These are phyloP conservation scores for Notechis scutatus DNA, from an alignment of 2,113 vertebrate genomes.

Conservation along the genomic window DNA sequence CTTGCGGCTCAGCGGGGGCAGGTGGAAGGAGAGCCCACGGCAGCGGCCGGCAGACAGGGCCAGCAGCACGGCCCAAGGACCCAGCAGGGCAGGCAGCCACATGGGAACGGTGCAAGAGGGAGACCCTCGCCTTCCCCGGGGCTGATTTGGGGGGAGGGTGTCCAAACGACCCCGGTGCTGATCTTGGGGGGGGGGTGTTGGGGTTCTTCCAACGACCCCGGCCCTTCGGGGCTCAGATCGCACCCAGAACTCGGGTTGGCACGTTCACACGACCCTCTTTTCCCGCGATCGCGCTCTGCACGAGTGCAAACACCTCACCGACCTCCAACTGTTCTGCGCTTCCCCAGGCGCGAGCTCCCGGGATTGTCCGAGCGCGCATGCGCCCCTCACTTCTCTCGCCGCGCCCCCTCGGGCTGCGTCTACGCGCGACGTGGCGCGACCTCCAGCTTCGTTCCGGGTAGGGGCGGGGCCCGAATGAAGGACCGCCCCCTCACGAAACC, in stretches of 20 bases:
- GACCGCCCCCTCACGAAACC: neutral
- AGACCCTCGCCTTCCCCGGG: neutral
- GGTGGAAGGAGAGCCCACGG: constrained; percentile 45
- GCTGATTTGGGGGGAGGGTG: neutral
- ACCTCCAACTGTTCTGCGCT: neutral
- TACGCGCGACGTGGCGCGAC: constrained; percentile 11
- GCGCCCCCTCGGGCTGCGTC: neutral
- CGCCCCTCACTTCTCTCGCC: neutral
- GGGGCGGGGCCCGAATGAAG: neutral
- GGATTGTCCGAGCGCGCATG: neutral
- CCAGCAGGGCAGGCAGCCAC: neutral
- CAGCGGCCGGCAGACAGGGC: neutral
- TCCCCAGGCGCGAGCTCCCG: neutral
- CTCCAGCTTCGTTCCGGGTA: neutral
- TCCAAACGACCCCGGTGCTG: neutral
- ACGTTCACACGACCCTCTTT: neutral
- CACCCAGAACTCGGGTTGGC: neutral
- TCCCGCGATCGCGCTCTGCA: neutral
- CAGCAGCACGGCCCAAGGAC: neutral
- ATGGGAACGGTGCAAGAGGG: neutral
- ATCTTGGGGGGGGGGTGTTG: no score
- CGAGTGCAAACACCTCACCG: neutral
- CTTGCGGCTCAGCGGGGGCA: constrained; percentile 34
- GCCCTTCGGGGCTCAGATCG: neutral
- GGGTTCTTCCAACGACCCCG: neutral